Base-by-base conservation (phyloP, 2,888 invertebrate species). In the Rhorus exstirpatorius region DNA sequence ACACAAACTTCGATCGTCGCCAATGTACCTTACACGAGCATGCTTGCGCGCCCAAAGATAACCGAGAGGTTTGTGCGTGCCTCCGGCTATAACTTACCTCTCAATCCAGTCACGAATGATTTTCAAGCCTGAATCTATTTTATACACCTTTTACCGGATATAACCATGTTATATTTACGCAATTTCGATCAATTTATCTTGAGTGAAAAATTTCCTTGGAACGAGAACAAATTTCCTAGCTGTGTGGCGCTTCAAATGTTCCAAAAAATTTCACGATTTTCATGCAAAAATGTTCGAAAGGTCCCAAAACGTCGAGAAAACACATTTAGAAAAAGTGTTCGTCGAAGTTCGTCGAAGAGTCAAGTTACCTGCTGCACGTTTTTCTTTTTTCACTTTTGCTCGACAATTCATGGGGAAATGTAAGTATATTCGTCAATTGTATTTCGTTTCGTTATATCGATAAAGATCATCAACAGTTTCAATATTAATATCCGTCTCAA, bases 21-120 rank as follows among this genome's bases (percentile, higher is more conserved):
- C 31, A 72, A 46, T 31, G n/a, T n/a, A n/a, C n/a, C n/a, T 63
- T 67, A 51, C 14, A 60, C 51, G 76, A 67, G 38, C 49, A 67
- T 38, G 71, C 76, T 77, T 81, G 71, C 51, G 71, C 51, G 51
- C 55, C 65, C 55, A 60, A 81, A 77, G 81, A 77, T 81, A 81
- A 77, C 71, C 60, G 26, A 14, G 49, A 17, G 49, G 14, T 26
- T 12, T 24, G 81, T 81, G 76, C 81, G 76, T 77, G 72, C 77
- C 55, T 55, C 35, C 26, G 41, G 67, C 68, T n/a, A n/a, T 44
- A 67, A 74, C 77, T 77, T 60, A 61, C 67, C 41, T 31, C 10
- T 60, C 68, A 74, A 77, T 41, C 67, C 67, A 68, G 77, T 77
- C 77, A 77, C 81, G 72, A 72, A 77, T 77, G 65, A 72, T 51